Conservation (phyloP, 2,888 invertebrate genomes). For the Lasiommata megera region DNA sequence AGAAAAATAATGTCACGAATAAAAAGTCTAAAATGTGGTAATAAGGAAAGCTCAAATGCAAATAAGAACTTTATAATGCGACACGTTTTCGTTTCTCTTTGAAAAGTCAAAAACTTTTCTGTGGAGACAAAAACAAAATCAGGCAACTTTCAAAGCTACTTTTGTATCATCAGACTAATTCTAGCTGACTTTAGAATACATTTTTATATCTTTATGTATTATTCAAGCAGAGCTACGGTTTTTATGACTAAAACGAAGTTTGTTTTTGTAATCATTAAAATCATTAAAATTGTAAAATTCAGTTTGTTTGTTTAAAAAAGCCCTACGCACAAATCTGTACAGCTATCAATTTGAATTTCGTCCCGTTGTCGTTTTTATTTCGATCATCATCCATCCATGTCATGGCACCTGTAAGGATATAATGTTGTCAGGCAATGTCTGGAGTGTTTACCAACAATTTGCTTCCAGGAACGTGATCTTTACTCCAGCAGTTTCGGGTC, state of each 20-base stretch:
- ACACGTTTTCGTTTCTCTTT: not conserved
- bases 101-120: not conserved
- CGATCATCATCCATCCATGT: too few relatives aligned
- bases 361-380: too few relatives aligned
- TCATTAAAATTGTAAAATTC: too few relatives aligned
- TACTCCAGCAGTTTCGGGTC: too few relatives aligned
- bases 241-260: not conserved
- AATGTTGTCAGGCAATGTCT: too few relatives aligned
- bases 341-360: too few relatives aligned
- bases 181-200: not conserved
- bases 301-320: too few relatives aligned
- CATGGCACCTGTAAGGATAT: too few relatives aligned
- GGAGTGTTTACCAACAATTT: too few relatives aligned
- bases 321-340: too few relatives aligned
- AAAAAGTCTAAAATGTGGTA: not conserved
- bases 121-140: not conserved
- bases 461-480: too few relatives aligned
- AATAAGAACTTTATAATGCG: not conserved
- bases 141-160: not conserved
- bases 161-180: slow-evolving; percentile 1
- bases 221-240: not conserved
- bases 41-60: not conserved
- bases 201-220: not conserved
- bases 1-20: not conserved
- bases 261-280: too few relatives aligned